Conservation (phyloP, 1,140 invertebrate species). For the Drosophila arawakana region DNA sequence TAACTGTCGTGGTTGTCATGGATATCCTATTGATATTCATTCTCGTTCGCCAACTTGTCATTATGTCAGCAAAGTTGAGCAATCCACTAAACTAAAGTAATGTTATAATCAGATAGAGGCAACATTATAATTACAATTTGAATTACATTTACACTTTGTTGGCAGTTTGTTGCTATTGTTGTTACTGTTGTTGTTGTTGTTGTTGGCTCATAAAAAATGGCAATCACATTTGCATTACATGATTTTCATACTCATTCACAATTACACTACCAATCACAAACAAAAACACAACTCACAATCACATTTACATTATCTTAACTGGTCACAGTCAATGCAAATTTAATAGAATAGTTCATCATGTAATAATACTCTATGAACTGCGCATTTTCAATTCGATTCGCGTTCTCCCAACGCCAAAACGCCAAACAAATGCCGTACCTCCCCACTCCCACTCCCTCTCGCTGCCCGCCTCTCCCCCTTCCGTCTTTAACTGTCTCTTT, state of each 20-base stretch:
- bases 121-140: slow-evolving; percentile 37
- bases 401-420: not conserved
- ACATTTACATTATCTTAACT: slow-evolving; percentile 13
- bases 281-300: slow-evolving; percentile 15
- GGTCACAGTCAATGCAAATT: slow-evolving; percentile 41
- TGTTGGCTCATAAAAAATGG: slow-evolving; percentile 63
- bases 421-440: slow-evolving; percentile 12
- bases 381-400: slow-evolving; percentile 35
- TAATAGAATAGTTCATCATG: slow-evolving; percentile 12
- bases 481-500: not conserved
- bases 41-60: slow-evolving; percentile 48
- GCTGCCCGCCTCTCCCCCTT: too few relatives aligned
- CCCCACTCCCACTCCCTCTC: not conserved
- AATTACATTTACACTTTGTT: slow-evolving; percentile 35
- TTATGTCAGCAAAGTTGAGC: slow-evolving; percentile 57
- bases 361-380: slow-evolving; percentile 30
- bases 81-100: slow-evolving; percentile 62
- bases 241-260: slow-evolving; percentile 30
- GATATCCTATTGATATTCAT: slow-evolving; percentile 29
- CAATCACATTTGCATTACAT: slow-evolving; percentile 75
- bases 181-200: not conserved
- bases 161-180: not conserved
- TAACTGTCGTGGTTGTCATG: not conserved
- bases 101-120: slow-evolving; percentile 52
- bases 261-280: not conserved